These are phyloP conservation scores for Microcebus jonahi DNA, from an alignment of 2,113 vertebrate species.

Conservation along the genomic window DNA sequence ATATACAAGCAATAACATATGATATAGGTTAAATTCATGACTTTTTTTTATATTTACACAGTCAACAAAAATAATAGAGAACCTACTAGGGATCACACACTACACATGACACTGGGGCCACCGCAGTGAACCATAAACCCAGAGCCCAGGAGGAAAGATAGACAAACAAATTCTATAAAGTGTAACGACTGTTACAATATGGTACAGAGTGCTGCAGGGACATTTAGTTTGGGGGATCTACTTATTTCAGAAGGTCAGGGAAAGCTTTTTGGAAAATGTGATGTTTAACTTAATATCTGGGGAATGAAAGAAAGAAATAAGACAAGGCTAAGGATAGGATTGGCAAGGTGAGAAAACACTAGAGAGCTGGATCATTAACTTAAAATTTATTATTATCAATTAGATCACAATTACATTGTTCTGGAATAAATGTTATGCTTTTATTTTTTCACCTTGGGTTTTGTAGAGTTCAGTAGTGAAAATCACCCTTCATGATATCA, in stretches of 20 bases:
- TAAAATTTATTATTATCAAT: not conserved
- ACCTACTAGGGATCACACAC: not conserved
- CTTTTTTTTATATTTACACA: not conserved
- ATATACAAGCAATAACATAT: not conserved
- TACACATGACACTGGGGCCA: not conserved
- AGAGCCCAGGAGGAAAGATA: not conserved
- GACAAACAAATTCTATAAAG: not conserved
- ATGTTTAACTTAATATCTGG: not conserved
- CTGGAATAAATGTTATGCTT: not conserved
- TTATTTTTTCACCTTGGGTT: not conserved
- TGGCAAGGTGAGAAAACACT: not conserved
- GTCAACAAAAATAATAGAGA: not conserved
- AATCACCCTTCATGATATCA: not conserved
- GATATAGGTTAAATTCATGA: conserved; percentile 31
- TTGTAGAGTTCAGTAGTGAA: not conserved
- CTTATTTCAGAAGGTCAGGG: not conserved
- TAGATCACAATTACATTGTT: not conserved
- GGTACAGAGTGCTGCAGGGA: not conserved
- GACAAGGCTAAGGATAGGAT: not conserved
- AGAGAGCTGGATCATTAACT: not conserved
- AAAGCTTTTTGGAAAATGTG: not conserved
- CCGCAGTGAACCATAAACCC: not conserved
- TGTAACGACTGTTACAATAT: not conserved
- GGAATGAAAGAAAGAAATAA: not conserved
- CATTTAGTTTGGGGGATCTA: not conserved